Percentiles rank a stretch among this genome's conserved stretches.
Conservation (phyloP, 1,140 invertebrate genomes). For the Aphelinus certus region DNA sequence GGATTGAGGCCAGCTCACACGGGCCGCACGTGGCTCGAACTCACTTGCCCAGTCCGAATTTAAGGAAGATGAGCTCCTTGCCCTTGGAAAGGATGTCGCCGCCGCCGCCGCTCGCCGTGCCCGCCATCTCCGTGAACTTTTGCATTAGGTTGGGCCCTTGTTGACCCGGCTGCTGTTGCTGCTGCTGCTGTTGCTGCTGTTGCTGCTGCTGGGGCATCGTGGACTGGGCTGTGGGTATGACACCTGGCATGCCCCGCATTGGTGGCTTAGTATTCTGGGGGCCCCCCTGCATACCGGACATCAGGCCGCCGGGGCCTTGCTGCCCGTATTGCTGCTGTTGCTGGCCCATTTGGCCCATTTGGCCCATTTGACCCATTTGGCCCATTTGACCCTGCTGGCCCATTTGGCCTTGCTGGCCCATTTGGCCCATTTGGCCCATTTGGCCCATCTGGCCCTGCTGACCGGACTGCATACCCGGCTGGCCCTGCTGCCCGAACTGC, state of each 20-base stretch:
- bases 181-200: slow-evolving; percentile 60
- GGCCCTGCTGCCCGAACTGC: slow-evolving; percentile 25
- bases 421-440: slow-evolving; percentile 44
- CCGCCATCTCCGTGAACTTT: slow-evolving; percentile 80
- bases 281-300: slow-evolving; percentile 39
- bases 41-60: slow-evolving; percentile 82
- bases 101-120: slow-evolving; percentile 76
- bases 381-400: slow-evolving; percentile 28
- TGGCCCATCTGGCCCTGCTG: slow-evolving; percentile 32
- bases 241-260: slow-evolving; percentile 70
- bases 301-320: slow-evolving; percentile 22
- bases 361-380: slow-evolving; percentile 44
- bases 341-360: slow-evolving; percentile 27
- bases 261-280: slow-evolving; percentile 57
- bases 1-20: background rate
- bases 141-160: slow-evolving; percentile 79
- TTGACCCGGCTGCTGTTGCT: slow-evolving; percentile 53
- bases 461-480: slow-evolving; percentile 28
- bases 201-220: slow-evolving; percentile 60
- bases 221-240: slow-evolving; percentile 68
- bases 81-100: slow-evolving; percentile 88
- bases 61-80: slow-evolving; percentile 91
- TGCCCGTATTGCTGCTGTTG: slow-evolving; percentile 41
- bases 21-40: slow-evolving; percentile 35
- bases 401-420: slow-evolving; percentile 48